These are phyloP conservation scores for Oxyura jamaicensis DNA, from an alignment of 2,113 vertebrate species.

Conservation along the genomic window DNA sequence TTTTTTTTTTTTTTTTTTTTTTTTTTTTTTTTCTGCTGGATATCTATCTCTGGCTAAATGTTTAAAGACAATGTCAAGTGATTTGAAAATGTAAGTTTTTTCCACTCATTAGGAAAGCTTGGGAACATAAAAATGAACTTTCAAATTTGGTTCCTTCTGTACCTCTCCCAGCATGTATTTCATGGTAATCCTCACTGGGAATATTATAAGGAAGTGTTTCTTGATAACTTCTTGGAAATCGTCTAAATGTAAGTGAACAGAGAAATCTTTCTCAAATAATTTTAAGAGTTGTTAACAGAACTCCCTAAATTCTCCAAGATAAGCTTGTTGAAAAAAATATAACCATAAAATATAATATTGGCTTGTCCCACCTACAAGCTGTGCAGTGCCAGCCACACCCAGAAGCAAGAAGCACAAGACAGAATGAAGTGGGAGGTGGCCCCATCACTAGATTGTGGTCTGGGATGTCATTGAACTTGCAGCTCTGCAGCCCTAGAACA, in stretches of 20 bases:
- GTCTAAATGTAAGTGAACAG: neutral
- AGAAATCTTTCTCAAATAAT: neutral
- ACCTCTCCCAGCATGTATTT: neutral
- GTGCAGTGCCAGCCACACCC: neutral
- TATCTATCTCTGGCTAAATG: neutral
- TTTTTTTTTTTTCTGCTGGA: too few relatives aligned
- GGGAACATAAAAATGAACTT: neutral
- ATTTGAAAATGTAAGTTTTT: neutral
- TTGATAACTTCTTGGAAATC: neutral
- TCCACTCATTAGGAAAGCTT: neutral
- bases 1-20: neutral
- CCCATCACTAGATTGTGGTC: rapidly evolving
- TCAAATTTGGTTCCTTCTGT: neutral
- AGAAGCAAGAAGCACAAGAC: rapidly evolving
- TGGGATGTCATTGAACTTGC: neutral
- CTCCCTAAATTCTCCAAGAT: neutral
- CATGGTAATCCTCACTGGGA: neutral
- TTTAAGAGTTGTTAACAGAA: neutral
- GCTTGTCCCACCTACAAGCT: neutral
- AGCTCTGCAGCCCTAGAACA: neutral
- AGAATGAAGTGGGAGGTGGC: rapidly evolving
- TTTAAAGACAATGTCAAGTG: neutral
- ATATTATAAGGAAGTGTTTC: neutral
- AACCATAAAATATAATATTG: neutral
- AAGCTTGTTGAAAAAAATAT: neutral